Evolutionary conservation across 2,888 invertebrate species (phyloP), one percentile per base, ranked within the genome.

Genomic region (Sesamia inferens): DNA sequence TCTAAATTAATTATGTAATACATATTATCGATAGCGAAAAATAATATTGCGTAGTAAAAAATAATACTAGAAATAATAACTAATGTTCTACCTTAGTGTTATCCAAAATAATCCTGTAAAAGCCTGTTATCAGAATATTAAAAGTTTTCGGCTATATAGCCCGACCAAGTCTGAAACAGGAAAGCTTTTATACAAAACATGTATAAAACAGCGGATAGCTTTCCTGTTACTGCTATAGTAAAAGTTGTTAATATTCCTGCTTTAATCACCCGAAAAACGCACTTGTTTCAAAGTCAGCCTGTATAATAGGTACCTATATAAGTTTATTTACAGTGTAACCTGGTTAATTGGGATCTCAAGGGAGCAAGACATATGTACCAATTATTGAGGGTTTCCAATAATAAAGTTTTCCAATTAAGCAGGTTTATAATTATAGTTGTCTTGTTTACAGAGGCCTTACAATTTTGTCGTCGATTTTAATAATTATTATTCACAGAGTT

Each of bases 101-200:
- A 59, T 68, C 55, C 39, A 61, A 68, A 57, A 71, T 79, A 31
- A 79, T 65, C 65, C 59, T 31, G 11, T 22, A 63, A 65, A 59
- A 24, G 13, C 14, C 16, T 24, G 24, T 71, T 74, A 82, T 81
- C 74, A 24, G 48, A 44, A 55, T 81, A 78, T 71, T 61, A 16
- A 39, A 47, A 59, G 24, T 61, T 51, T 59, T 0, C 19, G 47
- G 7, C 0, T 66, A 64, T 59, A 64, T 31, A 70, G 55, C 55
- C 0, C 42, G 61, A 63, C 3, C 19, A 55, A 54, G 13, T 11
- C 5, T 6, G 19, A 5, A 31, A 8, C 8, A 13, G 48, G 11
- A 55, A 24, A 44, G n/a, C 22, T 22, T 39, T 64, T 22, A 22
- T 64, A 68, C 24, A 66, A 67, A 67, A 58, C 22, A n/a, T n/a